These are phyloP conservation scores for Eupeodes latifasciatus DNA, from an alignment of 2,888 invertebrate genomes.

Conservation along the genomic window DNA sequence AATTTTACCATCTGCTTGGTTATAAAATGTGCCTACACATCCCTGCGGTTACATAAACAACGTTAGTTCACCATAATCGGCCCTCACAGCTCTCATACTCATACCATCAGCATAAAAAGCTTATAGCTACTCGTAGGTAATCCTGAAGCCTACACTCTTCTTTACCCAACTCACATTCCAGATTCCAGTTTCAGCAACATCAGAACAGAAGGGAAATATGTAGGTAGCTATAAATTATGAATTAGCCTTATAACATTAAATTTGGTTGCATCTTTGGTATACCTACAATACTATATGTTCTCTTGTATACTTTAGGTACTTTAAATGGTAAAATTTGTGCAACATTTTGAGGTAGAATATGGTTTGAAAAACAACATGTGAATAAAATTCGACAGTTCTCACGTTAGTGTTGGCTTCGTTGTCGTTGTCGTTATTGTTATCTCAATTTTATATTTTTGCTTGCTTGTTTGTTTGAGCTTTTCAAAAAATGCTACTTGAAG, in stretches of 20 bases:
- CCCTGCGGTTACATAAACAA: slow-evolving; percentile 68
- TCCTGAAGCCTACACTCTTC: background rate
- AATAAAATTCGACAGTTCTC: slow-evolving; percentile 15
- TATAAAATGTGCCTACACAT: slow-evolving; percentile 59
- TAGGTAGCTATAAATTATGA: slow-evolving; percentile 56
- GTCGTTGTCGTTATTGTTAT: background rate
- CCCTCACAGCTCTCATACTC: slow-evolving; percentile 39
- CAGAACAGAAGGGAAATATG: slow-evolving; percentile 14
- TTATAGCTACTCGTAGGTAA: slow-evolving; percentile 1
- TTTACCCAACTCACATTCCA: slow-evolving; percentile 9
- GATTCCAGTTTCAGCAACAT: background rate
- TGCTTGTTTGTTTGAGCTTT: background rate
- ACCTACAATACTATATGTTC: too few relatives aligned
- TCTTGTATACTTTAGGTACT: too few relatives aligned
- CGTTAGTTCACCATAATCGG: slow-evolving; percentile 33
- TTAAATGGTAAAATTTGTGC: slow-evolving; percentile 1
- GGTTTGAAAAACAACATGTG: background rate
- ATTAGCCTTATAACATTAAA: slow-evolving; percentile 56
- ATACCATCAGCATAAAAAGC: slow-evolving; percentile 5
- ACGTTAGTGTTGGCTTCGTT: background rate
- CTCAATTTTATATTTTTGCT: background rate
- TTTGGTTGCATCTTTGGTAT: slow-evolving; percentile 55
- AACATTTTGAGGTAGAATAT: background rate
- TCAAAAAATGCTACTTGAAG: background rate
- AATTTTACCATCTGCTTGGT: slow-evolving; percentile 56